Base-by-base conservation (phyloP, 1,140 invertebrate species). In the Samia ricini region DNA sequence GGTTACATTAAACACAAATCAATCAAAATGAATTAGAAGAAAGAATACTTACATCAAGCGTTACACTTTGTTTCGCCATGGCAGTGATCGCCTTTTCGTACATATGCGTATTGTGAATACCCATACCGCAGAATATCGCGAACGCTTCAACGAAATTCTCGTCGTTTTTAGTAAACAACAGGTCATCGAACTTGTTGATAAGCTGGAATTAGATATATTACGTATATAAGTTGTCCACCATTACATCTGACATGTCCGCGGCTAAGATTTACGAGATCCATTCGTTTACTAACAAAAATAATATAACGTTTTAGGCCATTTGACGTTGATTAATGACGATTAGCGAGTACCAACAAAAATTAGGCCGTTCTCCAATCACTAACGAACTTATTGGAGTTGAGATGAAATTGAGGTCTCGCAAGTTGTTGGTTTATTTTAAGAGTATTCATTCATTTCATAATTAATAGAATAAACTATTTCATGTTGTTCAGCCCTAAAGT, bases 51-150 rank as follows among this genome's bases (percentile, higher is more conserved):
- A 91, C 89, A 89, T 99, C 98, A 56, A 99, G 91, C 0, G 98
- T 98, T 20, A 99, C 97, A 76, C 95, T 96, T 89, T 98, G 98
- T 86, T 98, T 99, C 56, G 98, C 97, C 94, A 98, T 97, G 0
- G 97, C 96, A 64, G 95, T 95, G 74, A 97, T 94, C 36, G 96
- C 96, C 85, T 96, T 97, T 88, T 99, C 97, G 80, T 98, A 99
- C 97, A 98, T 98, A 80, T 98, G 96, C 49, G 97, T 98, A 85
- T 99, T 99, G 90, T 98, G 96, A 60, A 99, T 98, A 24, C 98
- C 98, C 96, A 99, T 98, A 21, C 98, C 98, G 91, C 97, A 98
- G 91, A 99, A 99, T 74, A 99, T 98, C 60, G 97, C 97, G 91
- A 99, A 99, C 0, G 98, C 97, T 90, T 99, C 96, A 52, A 98